Conservation (phyloP, 2,797 vertebrate genomes). For the Tragopan temminckii region DNA sequence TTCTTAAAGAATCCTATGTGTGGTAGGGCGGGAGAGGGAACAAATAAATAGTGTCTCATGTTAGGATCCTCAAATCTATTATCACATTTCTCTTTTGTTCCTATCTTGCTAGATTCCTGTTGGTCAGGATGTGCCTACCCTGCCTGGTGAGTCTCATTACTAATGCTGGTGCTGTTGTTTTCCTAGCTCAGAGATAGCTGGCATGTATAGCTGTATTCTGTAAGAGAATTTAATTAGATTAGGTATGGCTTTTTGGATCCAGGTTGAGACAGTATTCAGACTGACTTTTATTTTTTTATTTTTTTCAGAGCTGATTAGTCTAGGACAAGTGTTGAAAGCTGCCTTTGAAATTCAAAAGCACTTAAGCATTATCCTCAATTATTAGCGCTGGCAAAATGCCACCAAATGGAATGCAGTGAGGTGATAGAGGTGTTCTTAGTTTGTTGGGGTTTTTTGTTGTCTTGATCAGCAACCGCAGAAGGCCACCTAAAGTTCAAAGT, state of each 20-base stretch:
- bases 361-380: not conserved
- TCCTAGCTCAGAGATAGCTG: not conserved
- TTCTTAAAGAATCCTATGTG: not conserved
- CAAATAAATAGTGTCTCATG: not conserved
- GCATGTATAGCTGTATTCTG: fast-evolving
- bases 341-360: constrained; percentile 2
- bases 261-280: not conserved
- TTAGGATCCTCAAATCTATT: not conserved
- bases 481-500: not conserved
- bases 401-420: fast-evolving
- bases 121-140: fast-evolving
- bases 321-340: not conserved
- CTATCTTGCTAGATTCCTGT: not conserved
- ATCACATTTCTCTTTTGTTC: not conserved
- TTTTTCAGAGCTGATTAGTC: not conserved
- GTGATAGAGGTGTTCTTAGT: not conserved
- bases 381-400: not conserved
- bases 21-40: not conserved
- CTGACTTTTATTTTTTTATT: not conserved
- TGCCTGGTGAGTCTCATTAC: not conserved
- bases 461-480: not conserved
- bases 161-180: not conserved
- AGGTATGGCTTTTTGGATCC: constrained; percentile 12
- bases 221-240: not conserved
- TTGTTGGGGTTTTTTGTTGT: not conserved